Percentiles rank a stretch among this genome's conserved stretches.
phyloP scores from a whole-genome alignment of 1,140 invertebrate genomes.

The Dendrolimus kikuchii region DNA sequence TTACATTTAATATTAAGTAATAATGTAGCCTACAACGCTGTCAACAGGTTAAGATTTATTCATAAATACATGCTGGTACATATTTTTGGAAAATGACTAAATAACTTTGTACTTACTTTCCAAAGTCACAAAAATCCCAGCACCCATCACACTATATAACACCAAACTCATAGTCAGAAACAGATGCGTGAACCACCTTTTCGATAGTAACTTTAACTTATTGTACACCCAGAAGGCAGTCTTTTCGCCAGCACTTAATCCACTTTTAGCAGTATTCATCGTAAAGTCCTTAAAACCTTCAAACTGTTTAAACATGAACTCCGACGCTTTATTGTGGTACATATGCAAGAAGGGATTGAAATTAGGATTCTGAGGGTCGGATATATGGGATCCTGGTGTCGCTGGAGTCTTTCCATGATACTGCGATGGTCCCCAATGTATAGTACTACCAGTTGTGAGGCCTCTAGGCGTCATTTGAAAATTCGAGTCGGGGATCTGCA shows the following conservation, averaged over 20 bases:
- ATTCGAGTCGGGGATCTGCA: constrained; percentile 68
- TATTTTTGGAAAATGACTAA: neutral
- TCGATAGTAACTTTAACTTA: constrained; percentile 83
- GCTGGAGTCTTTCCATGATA: constrained; percentile 57
- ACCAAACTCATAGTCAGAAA: constrained; percentile 85
- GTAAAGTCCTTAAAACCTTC: constrained; percentile 85
- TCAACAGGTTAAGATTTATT: no score
- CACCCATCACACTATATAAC: constrained; percentile 85
- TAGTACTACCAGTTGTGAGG: constrained; percentile 50
- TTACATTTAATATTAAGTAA: no score
- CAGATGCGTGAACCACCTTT: constrained; percentile 90
- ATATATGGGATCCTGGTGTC: constrained; percentile 64
- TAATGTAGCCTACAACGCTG: no score
- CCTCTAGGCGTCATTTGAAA: constrained; percentile 42
- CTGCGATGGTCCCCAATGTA: constrained; percentile 59
- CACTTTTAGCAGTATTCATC: constrained; percentile 79
- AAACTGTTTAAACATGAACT: constrained; percentile 84
- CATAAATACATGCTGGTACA: no score
- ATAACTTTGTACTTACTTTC: constrained; percentile 75
- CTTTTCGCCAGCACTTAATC: constrained; percentile 86
- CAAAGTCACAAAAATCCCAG: constrained; percentile 81
- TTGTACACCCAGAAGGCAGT: constrained; percentile 85
- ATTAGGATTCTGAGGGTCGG: constrained; percentile 59
- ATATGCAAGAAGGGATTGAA: constrained; percentile 74
- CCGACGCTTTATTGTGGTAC: constrained; percentile 78